A percentile compares a stretch with the other conserved stretches of the same genome.
Conservation (phyloP, 2,797 vertebrate species). For the Apogon talboti region DNA sequence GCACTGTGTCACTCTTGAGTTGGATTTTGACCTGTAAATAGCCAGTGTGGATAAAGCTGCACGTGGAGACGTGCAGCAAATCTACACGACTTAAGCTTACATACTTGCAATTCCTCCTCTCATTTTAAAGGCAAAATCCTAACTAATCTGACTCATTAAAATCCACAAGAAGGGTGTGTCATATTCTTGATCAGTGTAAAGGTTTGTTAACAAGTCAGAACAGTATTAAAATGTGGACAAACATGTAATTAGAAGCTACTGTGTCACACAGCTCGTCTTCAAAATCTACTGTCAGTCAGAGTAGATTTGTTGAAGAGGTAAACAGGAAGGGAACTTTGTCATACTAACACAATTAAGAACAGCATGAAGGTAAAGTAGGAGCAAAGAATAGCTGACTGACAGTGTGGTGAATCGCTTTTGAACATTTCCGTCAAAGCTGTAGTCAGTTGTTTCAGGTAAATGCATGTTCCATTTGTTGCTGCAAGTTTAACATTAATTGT, state of each 20-base stretch:
- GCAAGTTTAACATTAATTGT: not conserved
- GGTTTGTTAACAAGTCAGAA: not conserved
- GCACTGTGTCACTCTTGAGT: slow-evolving; percentile 6
- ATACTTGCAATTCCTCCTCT: slow-evolving; percentile 8
- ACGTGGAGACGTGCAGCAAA: not conserved
- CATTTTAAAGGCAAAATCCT: not conserved
- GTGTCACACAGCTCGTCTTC: not conserved
- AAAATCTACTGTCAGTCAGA: not conserved
- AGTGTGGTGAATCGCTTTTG: not conserved
- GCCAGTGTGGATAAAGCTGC: slow-evolving; percentile 1
- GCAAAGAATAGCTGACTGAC: not conserved
- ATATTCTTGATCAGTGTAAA: too few relatives aligned
- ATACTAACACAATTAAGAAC: not conserved
- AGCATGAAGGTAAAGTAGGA: not conserved
- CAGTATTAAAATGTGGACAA: too few relatives aligned
- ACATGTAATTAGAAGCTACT: not conserved
- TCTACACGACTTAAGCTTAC: not conserved
- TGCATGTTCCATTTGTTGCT: not conserved
- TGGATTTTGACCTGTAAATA: slow-evolving; percentile 32
- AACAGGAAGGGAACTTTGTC: slow-evolving; percentile 6
- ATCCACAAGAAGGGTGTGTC: too few relatives aligned
- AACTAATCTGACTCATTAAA: too few relatives aligned
- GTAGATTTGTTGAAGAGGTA: not conserved
- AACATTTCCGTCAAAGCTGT: not conserved
- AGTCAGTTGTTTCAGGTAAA: not conserved